Evolutionary conservation across 2,113 vertebrate genomes (phyloP), one percentile per base, ranked within the genome.

Genomic region (Hydropotes inermis): DNA sequence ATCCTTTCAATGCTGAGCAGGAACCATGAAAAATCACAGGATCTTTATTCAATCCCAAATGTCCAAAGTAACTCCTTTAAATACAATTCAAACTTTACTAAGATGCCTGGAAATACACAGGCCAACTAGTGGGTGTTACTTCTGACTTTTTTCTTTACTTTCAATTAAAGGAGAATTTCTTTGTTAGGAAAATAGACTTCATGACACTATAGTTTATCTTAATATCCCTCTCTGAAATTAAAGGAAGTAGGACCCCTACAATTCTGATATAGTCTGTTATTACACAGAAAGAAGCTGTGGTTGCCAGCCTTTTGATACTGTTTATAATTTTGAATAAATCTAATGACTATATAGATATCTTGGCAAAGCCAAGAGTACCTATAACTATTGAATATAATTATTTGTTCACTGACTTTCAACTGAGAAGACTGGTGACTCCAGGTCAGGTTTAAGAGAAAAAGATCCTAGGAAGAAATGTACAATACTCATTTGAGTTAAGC

Each of bases 1-100:
- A 92, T 67, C 19, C 2, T 95, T 97, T 97, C 55, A 98, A 95
- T 14, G 4, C 74, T 97, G 54, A 92, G 90, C 3, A 87, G 27
- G 8, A 67, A 54, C 1, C 3, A 58, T 52, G 30, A 85, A 92
- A 78, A 94, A 45, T 33, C 36, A 55, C 2, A 64, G 13, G 16
- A 33, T 89, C 36, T 84, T 70, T 23, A 78, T 61, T 97, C 7
- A 76, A n/a, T 67, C 27, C 36, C 16, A 57, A 57, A 88, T 60
- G 15, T 1, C 7, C 61, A 86, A 5, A 78, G 54, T 91, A 45
- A 88, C 30, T 58, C 50, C 7, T 19, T 61, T 90, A 43, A 3
- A 64, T n/a, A 1, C 5, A 50, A 94, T 30, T 92, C 30, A 87
- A 74, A 57, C 33, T 67, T 91, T 95, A 36, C 4, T 97, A 64